Conservation (phyloP, 1,140 invertebrate species). For the Zaprionus tsacasi region DNA sequence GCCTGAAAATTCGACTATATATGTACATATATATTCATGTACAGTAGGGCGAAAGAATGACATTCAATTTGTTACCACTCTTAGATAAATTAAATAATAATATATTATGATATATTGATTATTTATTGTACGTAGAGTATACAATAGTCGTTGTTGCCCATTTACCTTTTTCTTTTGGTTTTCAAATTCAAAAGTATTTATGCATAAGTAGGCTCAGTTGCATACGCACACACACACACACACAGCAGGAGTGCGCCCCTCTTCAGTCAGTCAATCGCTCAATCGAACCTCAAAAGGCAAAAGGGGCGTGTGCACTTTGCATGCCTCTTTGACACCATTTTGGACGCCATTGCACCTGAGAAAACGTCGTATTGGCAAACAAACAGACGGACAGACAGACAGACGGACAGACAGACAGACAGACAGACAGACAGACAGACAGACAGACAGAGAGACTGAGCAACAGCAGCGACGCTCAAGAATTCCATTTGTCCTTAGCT, state of each 20-base stretch:
- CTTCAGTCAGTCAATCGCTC: slow-evolving; percentile 6
- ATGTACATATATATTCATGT: neutral
- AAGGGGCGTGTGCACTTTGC: slow-evolving; percentile 3
- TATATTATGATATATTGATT: neutral
- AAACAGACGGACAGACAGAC: neutral
- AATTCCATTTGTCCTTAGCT: slow-evolving; percentile 3
- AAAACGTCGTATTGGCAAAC: neutral
- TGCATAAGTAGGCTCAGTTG: slow-evolving; percentile 5
- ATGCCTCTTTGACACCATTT: slow-evolving; percentile 3
- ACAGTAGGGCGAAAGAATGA: neutral
- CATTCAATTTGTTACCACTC: no score
- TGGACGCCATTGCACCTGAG: slow-evolving; percentile 2
- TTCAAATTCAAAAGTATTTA: slow-evolving; percentile 8
- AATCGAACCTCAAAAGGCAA: neutral
- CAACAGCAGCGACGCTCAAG: neutral
- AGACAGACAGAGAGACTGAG: neutral
- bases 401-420: neutral
- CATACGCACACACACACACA: neutral
- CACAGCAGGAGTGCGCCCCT: neutral
- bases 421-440: neutral
- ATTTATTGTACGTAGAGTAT: neutral
- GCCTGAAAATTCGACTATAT: neutral
- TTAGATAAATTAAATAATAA: no score
- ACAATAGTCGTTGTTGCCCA: neutral
- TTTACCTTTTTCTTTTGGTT: neutral